Percentiles rank a stretch among this genome's conserved stretches.
Conservation (phyloP, 2,888 invertebrate species). For the Conops quadrifasciatus region DNA sequence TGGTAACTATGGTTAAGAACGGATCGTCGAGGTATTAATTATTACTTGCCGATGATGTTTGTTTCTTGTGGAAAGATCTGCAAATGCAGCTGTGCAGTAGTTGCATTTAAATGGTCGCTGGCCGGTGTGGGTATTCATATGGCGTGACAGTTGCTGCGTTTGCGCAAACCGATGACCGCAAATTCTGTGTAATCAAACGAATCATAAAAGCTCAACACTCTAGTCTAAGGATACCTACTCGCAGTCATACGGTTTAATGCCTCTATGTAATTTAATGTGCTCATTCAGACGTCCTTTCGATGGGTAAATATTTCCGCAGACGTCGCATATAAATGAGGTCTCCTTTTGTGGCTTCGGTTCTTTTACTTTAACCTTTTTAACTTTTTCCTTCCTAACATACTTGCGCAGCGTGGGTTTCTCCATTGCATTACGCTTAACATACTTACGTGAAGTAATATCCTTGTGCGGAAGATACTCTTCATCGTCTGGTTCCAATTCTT, state of each 20-base stretch:
- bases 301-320: constrained; percentile 63
- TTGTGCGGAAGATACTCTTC: constrained; percentile 50
- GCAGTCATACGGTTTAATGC: constrained; percentile 63
- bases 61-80: constrained; percentile 64
- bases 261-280: constrained; percentile 63
- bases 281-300: constrained; percentile 61
- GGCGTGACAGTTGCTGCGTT: constrained; percentile 62
- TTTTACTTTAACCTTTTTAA: constrained; percentile 20
- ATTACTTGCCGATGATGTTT: constrained; percentile 62
- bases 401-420: constrained; percentile 32
- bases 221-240: constrained; percentile 54
- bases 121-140: constrained; percentile 65
- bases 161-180: constrained; percentile 63
- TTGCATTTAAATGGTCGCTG: constrained; percentile 63
- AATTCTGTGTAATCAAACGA: constrained; percentile 50
- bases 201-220: background rate
- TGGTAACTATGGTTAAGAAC: background rate
- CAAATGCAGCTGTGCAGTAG: constrained; percentile 63
- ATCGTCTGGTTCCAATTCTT: constrained; percentile 50
- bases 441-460: constrained; percentile 13
- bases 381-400: constrained; percentile 14
- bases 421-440: constrained; percentile 18
- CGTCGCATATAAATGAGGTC: constrained; percentile 59
- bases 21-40: too few relatives aligned
- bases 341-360: constrained; percentile 48